A percentile compares a stretch with the other conserved stretches of the same genome.
Conservation (phyloP, 1,140 invertebrate genomes). For the Campoletis sonorensis region DNA sequence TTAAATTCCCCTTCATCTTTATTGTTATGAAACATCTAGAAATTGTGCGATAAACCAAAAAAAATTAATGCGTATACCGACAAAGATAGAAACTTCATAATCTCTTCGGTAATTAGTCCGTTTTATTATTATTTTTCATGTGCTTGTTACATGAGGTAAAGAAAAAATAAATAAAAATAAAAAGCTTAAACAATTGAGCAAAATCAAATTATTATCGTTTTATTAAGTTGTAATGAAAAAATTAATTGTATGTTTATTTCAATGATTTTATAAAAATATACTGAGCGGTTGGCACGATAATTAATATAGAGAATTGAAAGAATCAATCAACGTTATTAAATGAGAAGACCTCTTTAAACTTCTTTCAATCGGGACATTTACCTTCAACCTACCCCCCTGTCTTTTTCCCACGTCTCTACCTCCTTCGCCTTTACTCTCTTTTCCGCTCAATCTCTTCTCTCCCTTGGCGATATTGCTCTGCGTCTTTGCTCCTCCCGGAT, state of each 20-base stretch:
- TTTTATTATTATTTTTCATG: no score
- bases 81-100: no score
- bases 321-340: neutral
- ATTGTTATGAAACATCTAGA: no score
- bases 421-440: constrained; percentile 32
- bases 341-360: neutral
- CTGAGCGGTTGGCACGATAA: neutral
- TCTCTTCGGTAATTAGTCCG: no score
- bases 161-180: no score
- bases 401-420: neutral
- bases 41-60: no score
- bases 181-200: no score
- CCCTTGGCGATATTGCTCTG: neutral
- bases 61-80: no score
- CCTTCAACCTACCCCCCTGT: neutral
- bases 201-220: no score
- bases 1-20: no score
- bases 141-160: no score
- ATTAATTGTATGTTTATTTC: neutral
- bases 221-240: no score
- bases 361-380: neutral
- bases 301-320: neutral
- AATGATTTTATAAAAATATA: neutral
- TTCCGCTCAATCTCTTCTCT: constrained; percentile 30
- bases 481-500: neutral